Conservation (phyloP, 2,888 invertebrate species). For the Hartigia nigra region DNA sequence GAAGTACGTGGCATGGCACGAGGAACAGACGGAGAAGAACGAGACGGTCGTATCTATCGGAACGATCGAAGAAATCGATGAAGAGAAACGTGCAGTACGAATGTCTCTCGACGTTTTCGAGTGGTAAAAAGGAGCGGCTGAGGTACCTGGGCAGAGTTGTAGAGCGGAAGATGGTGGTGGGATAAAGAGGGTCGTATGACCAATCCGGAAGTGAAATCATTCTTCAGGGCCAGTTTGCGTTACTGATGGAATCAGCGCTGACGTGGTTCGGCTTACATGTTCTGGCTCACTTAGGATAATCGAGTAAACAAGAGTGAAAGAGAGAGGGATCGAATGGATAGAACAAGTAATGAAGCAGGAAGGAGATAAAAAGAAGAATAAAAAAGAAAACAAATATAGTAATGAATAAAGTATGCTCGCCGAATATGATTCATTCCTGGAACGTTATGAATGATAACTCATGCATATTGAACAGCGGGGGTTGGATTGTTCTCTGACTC, state of each 20-base stretch:
- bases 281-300: constrained; percentile 2
- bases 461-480: constrained; percentile 55
- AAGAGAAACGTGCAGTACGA: background rate
- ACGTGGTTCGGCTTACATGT: background rate
- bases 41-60: background rate
- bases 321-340: constrained; percentile 11
- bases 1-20: background rate
- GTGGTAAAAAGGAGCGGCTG: background rate
- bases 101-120: background rate
- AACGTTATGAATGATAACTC: constrained; percentile 52
- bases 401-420: constrained; percentile 13
- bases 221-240: background rate
- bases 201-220: background rate
- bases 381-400: constrained; percentile 31
- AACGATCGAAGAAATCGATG: background rate
- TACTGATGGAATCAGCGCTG: background rate
- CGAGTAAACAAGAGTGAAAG: constrained; percentile 9
- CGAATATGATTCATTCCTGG: constrained; percentile 48
- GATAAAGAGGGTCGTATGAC: background rate
- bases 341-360: constrained; percentile 16
- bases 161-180: background rate
- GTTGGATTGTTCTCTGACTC: constrained; percentile 41
- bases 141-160: background rate
- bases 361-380: background rate
- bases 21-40: background rate